A percentile compares a stretch with the other conserved stretches of the same genome.
phyloP scores from a whole-genome alignment of 2,113 vertebrate genomes.

The Lipophrys pholis region DNA sequence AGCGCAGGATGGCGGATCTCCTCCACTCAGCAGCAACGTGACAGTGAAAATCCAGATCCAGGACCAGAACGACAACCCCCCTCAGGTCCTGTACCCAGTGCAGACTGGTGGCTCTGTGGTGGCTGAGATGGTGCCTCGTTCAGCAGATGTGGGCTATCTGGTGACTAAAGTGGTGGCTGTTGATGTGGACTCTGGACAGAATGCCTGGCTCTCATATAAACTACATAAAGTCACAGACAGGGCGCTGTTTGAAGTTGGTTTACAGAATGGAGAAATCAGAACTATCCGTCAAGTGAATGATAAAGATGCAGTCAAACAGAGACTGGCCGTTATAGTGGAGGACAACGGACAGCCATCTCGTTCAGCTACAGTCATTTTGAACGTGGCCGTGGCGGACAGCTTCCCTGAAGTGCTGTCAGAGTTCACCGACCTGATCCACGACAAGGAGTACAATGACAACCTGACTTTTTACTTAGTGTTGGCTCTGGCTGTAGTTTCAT shows the following conservation, averaged over 20 bases:
- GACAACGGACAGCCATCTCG: too few species aligned
- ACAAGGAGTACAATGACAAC: too few species aligned
- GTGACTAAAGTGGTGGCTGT: constrained; percentile 70
- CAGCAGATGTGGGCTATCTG: constrained; percentile 63
- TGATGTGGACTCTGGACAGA: constrained; percentile 71
- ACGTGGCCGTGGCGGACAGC: too few species aligned
- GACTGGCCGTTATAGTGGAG: too few species aligned
- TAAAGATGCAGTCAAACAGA: too few species aligned
- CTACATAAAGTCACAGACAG: constrained; percentile 46
- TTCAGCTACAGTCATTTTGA: too few species aligned
- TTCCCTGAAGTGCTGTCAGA: too few species aligned
- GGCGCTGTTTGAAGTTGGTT: constrained; percentile 19
- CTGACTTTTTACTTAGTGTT: too few species aligned
- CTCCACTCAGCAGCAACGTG: constrained; percentile 48
- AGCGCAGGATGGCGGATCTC: constrained; percentile 63
- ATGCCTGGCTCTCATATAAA: constrained; percentile 64
- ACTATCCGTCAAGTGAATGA: too few species aligned
- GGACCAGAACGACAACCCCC: constrained; percentile 70
- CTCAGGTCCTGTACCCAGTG: constrained; percentile 53
- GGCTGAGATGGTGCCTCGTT: constrained; percentile 66
- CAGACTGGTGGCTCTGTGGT: constrained; percentile 50
- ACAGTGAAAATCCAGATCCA: constrained; percentile 39
- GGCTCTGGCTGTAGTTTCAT: too few species aligned
- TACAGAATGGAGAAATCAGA: too few species aligned
- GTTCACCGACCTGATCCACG: too few species aligned